These are phyloP conservation scores for Nemoura dubitans DNA, from an alignment of 2,888 invertebrate genomes.

Conservation along the genomic window DNA sequence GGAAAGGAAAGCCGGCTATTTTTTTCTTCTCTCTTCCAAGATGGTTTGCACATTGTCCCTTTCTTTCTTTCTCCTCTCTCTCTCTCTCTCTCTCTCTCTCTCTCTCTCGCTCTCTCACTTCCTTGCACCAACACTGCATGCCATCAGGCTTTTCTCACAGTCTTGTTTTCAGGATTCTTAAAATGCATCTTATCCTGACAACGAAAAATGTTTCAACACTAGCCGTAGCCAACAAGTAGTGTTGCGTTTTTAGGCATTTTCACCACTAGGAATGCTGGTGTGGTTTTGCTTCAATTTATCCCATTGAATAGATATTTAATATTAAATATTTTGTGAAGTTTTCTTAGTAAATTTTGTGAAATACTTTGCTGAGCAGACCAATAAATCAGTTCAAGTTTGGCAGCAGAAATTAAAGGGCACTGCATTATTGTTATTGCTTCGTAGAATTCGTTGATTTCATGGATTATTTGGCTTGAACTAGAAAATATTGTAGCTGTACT, in stretches of 20 bases:
- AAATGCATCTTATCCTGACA: background rate
- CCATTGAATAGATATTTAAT: background rate
- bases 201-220: background rate
- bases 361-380: background rate
- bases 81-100: too few relatives aligned
- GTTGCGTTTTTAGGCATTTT: background rate
- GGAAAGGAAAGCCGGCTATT: background rate
- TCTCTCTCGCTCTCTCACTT: too few relatives aligned
- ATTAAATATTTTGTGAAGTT: background rate
- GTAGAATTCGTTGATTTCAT: background rate
- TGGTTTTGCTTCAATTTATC: background rate
- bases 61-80: too few relatives aligned
- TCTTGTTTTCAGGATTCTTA: constrained; percentile 3
- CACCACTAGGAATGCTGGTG: background rate
- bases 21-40: background rate
- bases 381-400: background rate
- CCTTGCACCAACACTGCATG: too few relatives aligned
- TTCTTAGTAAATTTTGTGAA: background rate
- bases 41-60: background rate
- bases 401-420: background rate
- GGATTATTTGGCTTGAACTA: background rate
- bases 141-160: background rate
- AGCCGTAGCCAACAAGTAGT: background rate
- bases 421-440: background rate
- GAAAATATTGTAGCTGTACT: background rate